These are phyloP conservation scores for Chauna torquata DNA, from an alignment of 2,113 vertebrate species.

Conservation along the genomic window DNA sequence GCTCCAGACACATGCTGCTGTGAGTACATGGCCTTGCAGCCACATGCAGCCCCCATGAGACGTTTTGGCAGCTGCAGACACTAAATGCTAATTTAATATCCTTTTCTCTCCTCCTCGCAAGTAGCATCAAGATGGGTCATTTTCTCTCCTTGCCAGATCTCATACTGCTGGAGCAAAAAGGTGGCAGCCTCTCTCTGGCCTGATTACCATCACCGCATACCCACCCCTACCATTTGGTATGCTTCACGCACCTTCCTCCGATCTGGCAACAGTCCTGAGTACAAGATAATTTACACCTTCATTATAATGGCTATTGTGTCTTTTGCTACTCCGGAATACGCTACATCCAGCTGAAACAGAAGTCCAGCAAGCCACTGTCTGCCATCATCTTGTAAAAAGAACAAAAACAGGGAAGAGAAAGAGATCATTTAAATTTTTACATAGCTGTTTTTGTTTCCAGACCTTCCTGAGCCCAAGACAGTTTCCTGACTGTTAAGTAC, in stretches of 20 bases:
- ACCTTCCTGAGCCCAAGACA: neutral
- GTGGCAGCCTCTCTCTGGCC: neutral
- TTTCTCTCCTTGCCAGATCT: neutral
- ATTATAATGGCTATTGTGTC: neutral
- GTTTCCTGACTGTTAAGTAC: neutral
- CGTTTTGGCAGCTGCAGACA: neutral
- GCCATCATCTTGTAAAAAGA: constrained; percentile 4
- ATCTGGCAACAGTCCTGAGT: constrained; percentile 1
- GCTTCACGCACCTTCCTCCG: neutral
- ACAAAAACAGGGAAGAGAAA: neutral
- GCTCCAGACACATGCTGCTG: neutral
- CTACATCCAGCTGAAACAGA: neutral
- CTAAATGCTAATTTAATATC: neutral
- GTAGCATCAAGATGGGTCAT: neutral
- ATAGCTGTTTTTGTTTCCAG: neutral
- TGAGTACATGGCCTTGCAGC: neutral
- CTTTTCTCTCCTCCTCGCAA: neutral
- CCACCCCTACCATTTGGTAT: neutral
- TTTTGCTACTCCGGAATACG: neutral
- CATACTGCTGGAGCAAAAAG: neutral
- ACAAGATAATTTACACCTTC: constrained; percentile 43
- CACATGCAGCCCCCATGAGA: neutral
- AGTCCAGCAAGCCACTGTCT: neutral
- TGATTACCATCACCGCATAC: neutral
- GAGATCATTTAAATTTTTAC: neutral